Base-by-base conservation (phyloP, 30 jellyfish, hydroid and myxozoan genomes). In the Calvadosia cruxmelitensis region DNA sequence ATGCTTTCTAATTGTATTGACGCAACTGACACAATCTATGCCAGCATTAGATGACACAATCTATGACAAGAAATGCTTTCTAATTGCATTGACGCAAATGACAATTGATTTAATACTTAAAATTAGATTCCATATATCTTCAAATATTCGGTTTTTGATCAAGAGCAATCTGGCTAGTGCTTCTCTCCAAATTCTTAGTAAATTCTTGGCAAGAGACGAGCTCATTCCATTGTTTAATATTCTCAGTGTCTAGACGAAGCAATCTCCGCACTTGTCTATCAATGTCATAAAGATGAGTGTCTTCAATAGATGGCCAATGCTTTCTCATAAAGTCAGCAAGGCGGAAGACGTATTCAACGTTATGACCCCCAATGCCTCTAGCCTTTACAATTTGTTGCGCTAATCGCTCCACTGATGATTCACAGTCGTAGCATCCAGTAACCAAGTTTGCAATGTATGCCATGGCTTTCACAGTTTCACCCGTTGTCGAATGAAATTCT, bases 321-420 rank as follows among this genome's bases (percentile, higher is more conserved):
- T 53, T 83, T 42, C 93, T 75, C 94, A 80, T 87, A 61, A 80
- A 87, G 33, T 87, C 94, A 3, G 94, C 81, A 7, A 87, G 74
- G 0, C 93, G 81, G 16, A 87, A 66, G 26, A 87, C 57, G 57
- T 87, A 87, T 73, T 87, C 97, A 29, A 87, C 76, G 82, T 81
- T 87, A 27, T 82, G 79, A 27, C 97, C 97, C 15, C 77, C 48
- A 2, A 35, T 71, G 13, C 97, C 97, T 26, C 15, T 73, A 25
- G 93, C 69, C 3, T 70, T 70, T 16, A 74, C 73, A 0, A 87
- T 87, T 51, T 81, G 87, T 27, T 74, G 36, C 23, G 85, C 78
- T 0, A 80, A 73, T 31, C 70, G 84, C 0, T 34, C 77, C 33
- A 34, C 30, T 16, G 82, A 66, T 16, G 80, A 80, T 24, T 71